Conservation (phyloP, 2,888 invertebrate species). For the Branchinecta sandiegonensis region DNA sequence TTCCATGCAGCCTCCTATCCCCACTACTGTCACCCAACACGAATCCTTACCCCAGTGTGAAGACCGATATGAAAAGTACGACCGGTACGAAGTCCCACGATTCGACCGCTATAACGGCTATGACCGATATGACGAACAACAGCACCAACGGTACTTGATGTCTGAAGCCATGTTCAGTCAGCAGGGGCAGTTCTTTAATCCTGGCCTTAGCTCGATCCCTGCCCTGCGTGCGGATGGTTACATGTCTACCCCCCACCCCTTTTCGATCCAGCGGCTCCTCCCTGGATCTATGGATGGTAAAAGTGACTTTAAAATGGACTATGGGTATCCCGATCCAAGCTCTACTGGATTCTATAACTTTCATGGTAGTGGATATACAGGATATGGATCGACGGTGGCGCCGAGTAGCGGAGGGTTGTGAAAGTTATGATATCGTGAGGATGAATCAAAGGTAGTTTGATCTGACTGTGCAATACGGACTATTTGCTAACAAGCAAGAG, state of each 20-base stretch:
- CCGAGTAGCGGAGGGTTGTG: constrained; percentile 8
- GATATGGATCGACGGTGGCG: constrained; percentile 2
- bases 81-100: constrained; percentile 21
- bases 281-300: constrained; percentile 59
- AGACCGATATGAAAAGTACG: constrained; percentile 24
- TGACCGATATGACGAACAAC: constrained; percentile 21
- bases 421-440: not conserved
- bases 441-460: constrained; percentile 10
- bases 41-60: constrained; percentile 19
- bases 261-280: constrained; percentile 82
- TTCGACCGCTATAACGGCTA: constrained; percentile 21
- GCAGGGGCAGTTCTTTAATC: constrained; percentile 21
- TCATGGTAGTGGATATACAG: constrained; percentile 10
- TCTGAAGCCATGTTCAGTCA: constrained; percentile 20
- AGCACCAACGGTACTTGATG: constrained; percentile 9
- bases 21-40: constrained; percentile 23
- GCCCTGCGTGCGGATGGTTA: constrained; percentile 12
- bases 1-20: constrained; percentile 20
- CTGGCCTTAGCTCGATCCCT: constrained; percentile 21
- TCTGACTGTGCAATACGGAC: constrained; percentile 14
- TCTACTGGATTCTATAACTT: constrained; percentile 9
- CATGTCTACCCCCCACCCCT: constrained; percentile 49
- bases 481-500: not conserved
- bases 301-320: constrained; percentile 67
- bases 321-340: not conserved